phyloP scores from a whole-genome alignment of 1,140 invertebrate genomes.

The Trachymyrmex septentrionalis region DNA sequence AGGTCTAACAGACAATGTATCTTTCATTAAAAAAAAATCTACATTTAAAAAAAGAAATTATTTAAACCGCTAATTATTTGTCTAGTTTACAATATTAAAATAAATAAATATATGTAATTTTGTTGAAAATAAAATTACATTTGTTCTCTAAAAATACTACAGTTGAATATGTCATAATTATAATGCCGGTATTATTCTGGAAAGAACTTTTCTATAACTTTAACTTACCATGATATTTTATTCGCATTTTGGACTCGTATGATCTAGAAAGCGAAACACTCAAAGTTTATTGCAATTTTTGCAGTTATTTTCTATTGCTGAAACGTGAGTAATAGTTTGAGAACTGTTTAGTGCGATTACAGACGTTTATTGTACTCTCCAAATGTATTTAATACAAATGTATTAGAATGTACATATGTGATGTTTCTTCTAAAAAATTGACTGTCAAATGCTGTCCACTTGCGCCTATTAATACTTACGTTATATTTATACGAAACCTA shows the following conservation, averaged over 20 bases:
- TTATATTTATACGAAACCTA: not conserved
- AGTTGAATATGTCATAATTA: not conserved
- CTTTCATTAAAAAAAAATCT: not conserved
- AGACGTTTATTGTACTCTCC: not conserved
- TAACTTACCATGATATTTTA: not conserved
- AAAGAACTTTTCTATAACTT: not conserved
- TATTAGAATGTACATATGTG: not conserved
- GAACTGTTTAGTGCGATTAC: not conserved
- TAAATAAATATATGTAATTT: no score
- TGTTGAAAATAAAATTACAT: not conserved
- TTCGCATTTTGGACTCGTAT: not conserved
- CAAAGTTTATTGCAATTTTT: not conserved
- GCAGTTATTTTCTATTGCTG: not conserved
- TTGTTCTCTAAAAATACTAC: not conserved
- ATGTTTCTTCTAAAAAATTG: not conserved
- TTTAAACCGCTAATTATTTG: no score
- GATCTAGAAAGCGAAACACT: not conserved
- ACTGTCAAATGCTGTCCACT: not conserved
- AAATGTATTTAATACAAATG: not conserved
- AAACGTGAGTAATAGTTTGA: not conserved
- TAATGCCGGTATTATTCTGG: not conserved
- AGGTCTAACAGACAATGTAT: not conserved
- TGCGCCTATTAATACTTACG: not conserved
- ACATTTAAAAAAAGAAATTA: no score
- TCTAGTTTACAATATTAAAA: not conserved